Base-by-base conservation (phyloP, 1,140 invertebrate genomes). In the Brachionus asplanchnoidis region DNA sequence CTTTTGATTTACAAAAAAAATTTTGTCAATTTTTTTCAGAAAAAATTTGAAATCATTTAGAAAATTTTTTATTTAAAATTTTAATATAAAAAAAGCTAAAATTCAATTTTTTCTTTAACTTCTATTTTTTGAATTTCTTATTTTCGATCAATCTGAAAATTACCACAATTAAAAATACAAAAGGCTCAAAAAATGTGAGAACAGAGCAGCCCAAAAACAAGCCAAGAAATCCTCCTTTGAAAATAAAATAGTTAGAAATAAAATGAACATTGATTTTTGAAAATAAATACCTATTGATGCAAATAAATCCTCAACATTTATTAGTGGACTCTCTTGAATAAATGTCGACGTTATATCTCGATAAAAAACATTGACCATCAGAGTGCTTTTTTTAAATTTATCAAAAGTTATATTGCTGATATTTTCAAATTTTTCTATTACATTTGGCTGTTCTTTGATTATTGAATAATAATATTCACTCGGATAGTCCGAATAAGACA, bases 391-490 rank as follows among this genome's bases (percentile, higher is more conserved):
- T 82, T 60, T 82, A n/a, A 82, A 60, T 32, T 11, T 8, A 28
- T 65, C 79, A 77, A 46, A 77, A 28, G 73, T 46, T 14, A 77
- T 17, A 50, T 77, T 77, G n/a, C 42, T 44, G 23, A 50, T 26
- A 40, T 11, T 40, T 20, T 5, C 2, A 32, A 82, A 36, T 44
- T 82, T 82, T 20, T 82, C 17, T 9, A n/a, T 65, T 2, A 82
- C 11, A 68, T 60, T 60, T 11, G 53, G 28, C 60, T 82, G 79
- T 1, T 68, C 26, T 12, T 32, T 17, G 8, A 82, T 53, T 11
- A 82, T 60, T 42, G 56, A 6, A 28, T 82, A 82, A 68, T 82
- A 82, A 68, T 82, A 82, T 40, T 60, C 36, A 40, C 50, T 60
- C 3, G 79, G 79, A 60, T 82, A 82, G n/a, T 68, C 53, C 5